Base-by-base conservation (phyloP, 2,888 invertebrate species). In the Cephus runcator region DNA sequence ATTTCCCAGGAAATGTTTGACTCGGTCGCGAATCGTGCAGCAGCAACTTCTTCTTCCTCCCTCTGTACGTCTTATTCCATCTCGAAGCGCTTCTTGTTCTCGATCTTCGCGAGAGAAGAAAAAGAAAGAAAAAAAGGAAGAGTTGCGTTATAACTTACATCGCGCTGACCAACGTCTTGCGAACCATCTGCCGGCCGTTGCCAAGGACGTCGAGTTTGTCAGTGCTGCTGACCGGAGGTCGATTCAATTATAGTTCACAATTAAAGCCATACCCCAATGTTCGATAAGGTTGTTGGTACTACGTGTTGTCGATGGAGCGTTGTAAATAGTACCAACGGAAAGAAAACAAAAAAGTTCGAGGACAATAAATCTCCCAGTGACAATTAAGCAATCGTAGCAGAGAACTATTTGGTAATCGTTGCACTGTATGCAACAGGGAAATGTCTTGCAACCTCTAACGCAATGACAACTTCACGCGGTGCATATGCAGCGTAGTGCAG, bases 181-280 rank as follows among this genome's bases (percentile, higher is more conserved):
- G 79, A 81, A 80, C 85, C 87, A 85, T 88, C 87, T 86, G 87
- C 86, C 85, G 83, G 80, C 82, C 80, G 81, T 80, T 82, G 80
- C 87, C 88, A 89, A 89, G 88, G 89, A 83, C 89, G 84, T 78
- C 86, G 82, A 82, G 86, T 84, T 81, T 80, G 82, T 83, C 79
- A 78, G 80, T 80, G 79, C 76, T 75, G 81, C 79, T 83, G 82
- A 82, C 79, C 83, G 81, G 83, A 82, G 83, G 84, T 84, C 82
- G 82, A 82, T 84, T 83, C 82, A 81, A 86, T 84, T 84, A 85
- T 83, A 80, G 81, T 74, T 71, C 56, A 79, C 82, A 81, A 84
- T 86, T 87, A 84, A 86, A 85, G 78, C 2, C 79, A 78, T 84
- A 83, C 80, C 78, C 81, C 78, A 82, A 83, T 81, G 76, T 82